Evolutionary conservation across 2,888 invertebrate genomes (phyloP).

Genomic region (Perithous albicinctus): DNA sequence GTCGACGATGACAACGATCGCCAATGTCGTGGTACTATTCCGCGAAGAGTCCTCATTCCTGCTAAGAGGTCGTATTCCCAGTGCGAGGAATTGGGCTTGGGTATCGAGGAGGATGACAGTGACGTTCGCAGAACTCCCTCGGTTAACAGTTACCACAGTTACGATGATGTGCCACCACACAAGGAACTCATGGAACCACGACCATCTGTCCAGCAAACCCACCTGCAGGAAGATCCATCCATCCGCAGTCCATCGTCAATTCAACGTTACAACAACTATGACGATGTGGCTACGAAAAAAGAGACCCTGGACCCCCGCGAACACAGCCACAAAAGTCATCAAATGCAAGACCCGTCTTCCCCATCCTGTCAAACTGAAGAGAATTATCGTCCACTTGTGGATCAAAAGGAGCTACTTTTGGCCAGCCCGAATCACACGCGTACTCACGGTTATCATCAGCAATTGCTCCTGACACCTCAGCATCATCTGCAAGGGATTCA

Average conservation of each 20-base stretch:
- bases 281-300: conserved; percentile 10
- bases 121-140: conserved; percentile 75
- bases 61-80: conserved; percentile 44
- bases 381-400: conserved; percentile 47
- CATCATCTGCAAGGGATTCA: conserved; percentile 78
- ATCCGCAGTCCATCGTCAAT: conserved; percentile 78
- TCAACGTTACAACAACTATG: conserved; percentile 64
- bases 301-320: conserved; percentile 42
- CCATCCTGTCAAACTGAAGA: conserved; percentile 11
- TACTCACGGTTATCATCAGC: conserved; percentile 76
- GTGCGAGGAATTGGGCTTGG: conserved; percentile 15
- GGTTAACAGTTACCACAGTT: conserved; percentile 76
- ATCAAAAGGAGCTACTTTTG: conserved; percentile 55
- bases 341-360: conserved; percentile 11
- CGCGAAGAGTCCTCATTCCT: conserved; percentile 35
- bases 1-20: conserved; percentile 78
- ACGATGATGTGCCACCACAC: conserved; percentile 61
- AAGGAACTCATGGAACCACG: conserved; percentile 4
- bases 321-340: background rate
- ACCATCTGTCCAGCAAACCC: background rate
- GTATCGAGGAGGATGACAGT: conserved; percentile 30
- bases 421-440: conserved; percentile 2
- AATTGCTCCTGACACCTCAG: conserved; percentile 78
- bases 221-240: conserved; percentile 38
- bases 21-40: conserved; percentile 57